Evolutionary conservation across 92 coral and sea anemone genomes (phyloP).

Genomic region (Metridium senile): DNA sequence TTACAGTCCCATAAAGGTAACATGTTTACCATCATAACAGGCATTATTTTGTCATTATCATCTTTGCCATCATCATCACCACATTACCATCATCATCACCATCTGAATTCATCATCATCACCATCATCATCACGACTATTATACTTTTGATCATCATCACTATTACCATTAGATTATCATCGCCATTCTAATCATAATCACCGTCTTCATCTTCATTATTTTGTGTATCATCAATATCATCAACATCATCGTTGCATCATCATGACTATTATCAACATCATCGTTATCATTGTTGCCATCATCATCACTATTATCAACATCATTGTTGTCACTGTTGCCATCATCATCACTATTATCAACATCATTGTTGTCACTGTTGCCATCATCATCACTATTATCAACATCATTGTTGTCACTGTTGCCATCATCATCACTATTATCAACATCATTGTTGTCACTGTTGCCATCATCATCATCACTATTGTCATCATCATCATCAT

Average conservation of each 20-base stretch:
- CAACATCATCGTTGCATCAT: neutral
- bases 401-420: too few relatives aligned
- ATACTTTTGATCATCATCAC: too few relatives aligned
- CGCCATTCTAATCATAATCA: neutral
- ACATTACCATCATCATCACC: neutral
- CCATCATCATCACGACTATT: neutral
- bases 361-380: too few relatives aligned
- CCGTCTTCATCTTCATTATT: neutral
- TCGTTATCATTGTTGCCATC: neutral
- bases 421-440: neutral
- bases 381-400: too few relatives aligned
- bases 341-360: too few relatives aligned
- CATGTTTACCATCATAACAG: neutral
- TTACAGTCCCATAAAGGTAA: conserved; percentile 76
- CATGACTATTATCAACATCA: neutral
- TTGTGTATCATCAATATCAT: neutral
- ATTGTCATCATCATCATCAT: neutral
- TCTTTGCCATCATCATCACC: neutral
- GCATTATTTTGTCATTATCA: too few relatives aligned
- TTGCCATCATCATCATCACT: too few relatives aligned
- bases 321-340: neutral
- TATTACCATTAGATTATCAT: too few relatives aligned
- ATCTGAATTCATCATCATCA: neutral
- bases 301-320: neutral
- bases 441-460: too few relatives aligned